These are phyloP conservation scores for Saxidomus purpurata DNA, from an alignment of 1,140 invertebrate species.

Conservation along the genomic window DNA sequence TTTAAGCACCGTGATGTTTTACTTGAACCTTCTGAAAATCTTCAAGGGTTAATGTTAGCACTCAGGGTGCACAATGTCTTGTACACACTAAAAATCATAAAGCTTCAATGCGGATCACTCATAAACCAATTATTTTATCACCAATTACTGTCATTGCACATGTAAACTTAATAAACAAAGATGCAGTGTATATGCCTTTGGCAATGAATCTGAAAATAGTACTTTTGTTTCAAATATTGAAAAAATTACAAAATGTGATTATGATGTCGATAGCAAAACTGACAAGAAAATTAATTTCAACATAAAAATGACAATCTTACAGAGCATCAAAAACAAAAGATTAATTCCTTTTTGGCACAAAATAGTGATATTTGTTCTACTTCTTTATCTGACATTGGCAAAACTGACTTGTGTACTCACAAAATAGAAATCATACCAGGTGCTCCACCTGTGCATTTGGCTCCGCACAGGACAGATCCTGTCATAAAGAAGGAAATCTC, in stretches of 20 bases:
- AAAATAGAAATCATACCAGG: conserved; percentile 60
- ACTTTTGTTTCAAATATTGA: not conserved
- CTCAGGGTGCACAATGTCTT: conserved; percentile 50
- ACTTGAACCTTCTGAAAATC: conserved; percentile 53
- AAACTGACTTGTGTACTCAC: conserved; percentile 60
- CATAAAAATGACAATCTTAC: conserved; percentile 47
- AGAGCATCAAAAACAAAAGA: conserved; percentile 25
- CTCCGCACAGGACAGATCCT: conserved; percentile 36
- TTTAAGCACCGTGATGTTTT: conserved; percentile 44
- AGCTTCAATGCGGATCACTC: conserved; percentile 48
- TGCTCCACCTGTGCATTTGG: conserved; percentile 42
- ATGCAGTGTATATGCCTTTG: not conserved
- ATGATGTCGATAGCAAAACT: too few relatives aligned
- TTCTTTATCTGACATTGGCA: conserved; percentile 50
- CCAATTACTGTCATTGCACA: not conserved
- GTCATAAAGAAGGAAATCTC: conserved; percentile 29
- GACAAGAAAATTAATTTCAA: conserved; percentile 32
- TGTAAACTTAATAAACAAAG: conserved; percentile 1
- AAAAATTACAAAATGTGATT: not conserved
- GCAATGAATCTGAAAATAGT: not conserved
- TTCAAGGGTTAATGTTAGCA: conserved; percentile 23
- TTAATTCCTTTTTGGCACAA: conserved; percentile 50
- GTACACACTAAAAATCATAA: conserved; percentile 39
- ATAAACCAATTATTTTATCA: not conserved
- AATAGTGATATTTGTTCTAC: conserved; percentile 59